These are phyloP conservation scores for Andrena praecox DNA, from an alignment of 2,888 invertebrate genomes.

Conservation along the genomic window DNA sequence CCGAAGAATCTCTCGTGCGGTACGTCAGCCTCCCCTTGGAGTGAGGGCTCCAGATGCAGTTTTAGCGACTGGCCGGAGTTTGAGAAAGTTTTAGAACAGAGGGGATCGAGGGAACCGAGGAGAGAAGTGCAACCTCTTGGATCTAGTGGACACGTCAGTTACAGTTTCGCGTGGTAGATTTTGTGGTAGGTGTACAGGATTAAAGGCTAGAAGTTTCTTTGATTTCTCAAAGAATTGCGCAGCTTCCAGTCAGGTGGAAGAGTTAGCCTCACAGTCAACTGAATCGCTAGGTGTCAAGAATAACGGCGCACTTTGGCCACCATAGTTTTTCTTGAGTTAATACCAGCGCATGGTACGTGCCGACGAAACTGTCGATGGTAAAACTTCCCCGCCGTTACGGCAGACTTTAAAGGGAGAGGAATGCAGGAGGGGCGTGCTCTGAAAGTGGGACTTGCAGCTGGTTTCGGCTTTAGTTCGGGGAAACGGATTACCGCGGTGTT, in stretches of 20 bases:
- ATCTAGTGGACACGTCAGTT: too few species aligned
- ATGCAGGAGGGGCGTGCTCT: background rate
- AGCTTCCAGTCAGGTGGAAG: background rate
- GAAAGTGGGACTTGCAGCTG: slow-evolving; percentile 14
- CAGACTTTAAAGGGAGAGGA: slow-evolving; percentile 17
- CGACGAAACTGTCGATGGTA: slow-evolving; percentile 29
- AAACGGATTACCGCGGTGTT: slow-evolving; percentile 36
- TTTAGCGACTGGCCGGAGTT: too few species aligned
- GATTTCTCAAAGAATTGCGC: slow-evolving; percentile 22
- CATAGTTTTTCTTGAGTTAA: slow-evolving; percentile 29
- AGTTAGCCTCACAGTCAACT: slow-evolving; percentile 10
- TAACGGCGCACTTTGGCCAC: slow-evolving; percentile 25
- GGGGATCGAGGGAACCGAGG: too few species aligned
- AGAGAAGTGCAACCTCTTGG: too few species aligned
- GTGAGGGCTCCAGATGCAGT: background rate
- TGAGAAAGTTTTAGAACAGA: too few species aligned
- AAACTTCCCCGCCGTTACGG: slow-evolving; percentile 27
- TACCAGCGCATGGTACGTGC: background rate
- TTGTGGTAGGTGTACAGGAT: too few species aligned
- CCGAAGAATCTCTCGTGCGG: background rate
- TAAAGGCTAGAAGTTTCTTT: too few species aligned
- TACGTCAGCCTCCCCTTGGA: background rate
- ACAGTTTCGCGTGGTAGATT: too few species aligned
- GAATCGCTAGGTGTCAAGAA: slow-evolving; percentile 44
- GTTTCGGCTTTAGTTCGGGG: slow-evolving; percentile 8